Base-by-base conservation (phyloP, 2,113 vertebrate genomes). In the Crotophaga sulcirostris region DNA sequence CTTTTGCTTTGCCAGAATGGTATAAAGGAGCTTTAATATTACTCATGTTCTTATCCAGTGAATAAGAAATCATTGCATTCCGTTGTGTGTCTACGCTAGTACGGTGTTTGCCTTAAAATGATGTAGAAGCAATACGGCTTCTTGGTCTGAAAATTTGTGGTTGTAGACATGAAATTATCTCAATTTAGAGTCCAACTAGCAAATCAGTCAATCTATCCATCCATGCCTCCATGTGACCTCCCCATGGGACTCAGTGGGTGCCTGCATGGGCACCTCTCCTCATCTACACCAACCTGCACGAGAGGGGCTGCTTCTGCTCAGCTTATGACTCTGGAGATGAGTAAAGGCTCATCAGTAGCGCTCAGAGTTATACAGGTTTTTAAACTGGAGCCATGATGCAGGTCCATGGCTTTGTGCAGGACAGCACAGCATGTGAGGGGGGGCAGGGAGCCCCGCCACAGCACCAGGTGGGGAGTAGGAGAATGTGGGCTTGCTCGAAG, bases 381-480 rank as follows among this genome's bases (percentile, higher is more conserved):
- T 79, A 29, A 74, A 34, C 14, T 17, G 28, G 26, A 84, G 33
- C 28, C 15, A 17, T 3, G 10, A 12, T 7, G 21, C 34, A 45
- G 42, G 23, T 16, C 31, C n/a, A 7, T 7, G 21, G 31, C 21
- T 74, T 87, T 33, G 28, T 62, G 33, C 49, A 66, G 59, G 55
- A 19, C n/a, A 58, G 5, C 2, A 5, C 0, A 0, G 13, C 6
- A 8, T 2, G 5, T 6, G 13, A 1, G 6, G 40, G 44, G 63
- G 47, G 6, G 23, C 11, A 17, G 36, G 28, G 38, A 85, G 21
- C 21, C 28, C 44, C 81, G 51, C 23, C 40, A 26, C 18, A 24
- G 59, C 31, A 77, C 7, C 25, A 5, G 59, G 16, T 17, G 7
- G 19, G 25, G 18, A 81, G 84, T 45, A 59, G 24, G 4, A 58